Base-by-base conservation (phyloP, 2,888 invertebrate genomes). In the Ligdia adustata region DNA sequence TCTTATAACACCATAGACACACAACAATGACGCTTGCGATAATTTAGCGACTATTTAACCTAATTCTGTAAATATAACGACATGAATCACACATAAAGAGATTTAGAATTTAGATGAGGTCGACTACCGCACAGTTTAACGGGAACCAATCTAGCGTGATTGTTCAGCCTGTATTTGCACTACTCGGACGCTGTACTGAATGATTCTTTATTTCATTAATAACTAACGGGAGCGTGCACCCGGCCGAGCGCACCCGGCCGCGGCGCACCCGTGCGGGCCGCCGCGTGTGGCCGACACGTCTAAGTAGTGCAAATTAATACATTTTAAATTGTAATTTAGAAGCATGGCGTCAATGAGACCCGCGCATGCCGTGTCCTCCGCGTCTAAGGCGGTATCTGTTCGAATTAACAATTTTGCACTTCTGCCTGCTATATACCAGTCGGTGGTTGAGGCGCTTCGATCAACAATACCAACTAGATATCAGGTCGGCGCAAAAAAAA, bases 131-230 rank as follows among this genome's bases (percentile, higher is more conserved):
- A 41, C 69, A 60, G 67, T 49, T 62, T 52, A 41, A 55, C 52
- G 39, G 67, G 69, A 65, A 71, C 66, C 69, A 68, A 70, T 70
- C 69, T 66, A 64, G 69, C 64, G 54, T 67, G 71, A 64, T 71
- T 53, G 55, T 53, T 59, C 50, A 33, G 57, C 53, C 52, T 48
- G 63, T 58, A 46, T 29, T 41, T 35, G 34, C 53, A 45, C 57
- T 9, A 47, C 14, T 59, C 66, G 52, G 42, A 50, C 55, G 41
- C 9, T 13, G 4, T 12, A 16, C 31, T 11, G 31, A 44, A 44
- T 44, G 37, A 44, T 44, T 32, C 37, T 44, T 44, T 44, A 44
- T 44, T 44, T 44, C 44, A 44, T 44, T 37, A 44, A 15, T 16
- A 4, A n/a, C 11, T 37, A 18, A 7, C 3, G 44, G 9, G 27